A percentile compares a stretch with the other conserved stretches of the same genome.
These are phyloP conservation scores for Thryonomys swinderianus DNA, from an alignment of 2,113 vertebrate species.

Conservation along the genomic window DNA sequence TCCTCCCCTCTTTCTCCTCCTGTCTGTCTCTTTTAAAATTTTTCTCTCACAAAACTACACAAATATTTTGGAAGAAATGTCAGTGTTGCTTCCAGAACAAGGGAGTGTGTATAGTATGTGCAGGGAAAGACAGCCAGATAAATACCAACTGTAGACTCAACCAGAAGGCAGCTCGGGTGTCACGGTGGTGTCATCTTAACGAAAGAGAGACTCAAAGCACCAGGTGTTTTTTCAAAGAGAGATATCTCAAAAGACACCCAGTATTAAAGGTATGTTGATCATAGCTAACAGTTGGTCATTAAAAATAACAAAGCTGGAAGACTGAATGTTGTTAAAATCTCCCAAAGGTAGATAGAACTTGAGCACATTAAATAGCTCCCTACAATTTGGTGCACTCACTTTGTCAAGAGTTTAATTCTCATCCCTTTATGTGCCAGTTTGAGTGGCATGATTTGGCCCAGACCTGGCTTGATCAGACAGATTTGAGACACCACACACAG, in stretches of 20 bases:
- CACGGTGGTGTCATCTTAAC: no score
- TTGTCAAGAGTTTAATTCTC: slow-evolving; percentile 56
- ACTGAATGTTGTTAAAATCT: slow-evolving; percentile 21
- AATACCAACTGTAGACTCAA: not conserved
- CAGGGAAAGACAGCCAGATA: not conserved
- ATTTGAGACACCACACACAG: not conserved
- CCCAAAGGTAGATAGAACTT: not conserved
- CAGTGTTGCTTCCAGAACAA: not conserved
- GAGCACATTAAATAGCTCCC: slow-evolving; percentile 21
- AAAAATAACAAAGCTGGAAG: slow-evolving; percentile 40
- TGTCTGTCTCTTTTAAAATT: not conserved
- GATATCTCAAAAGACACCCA: not conserved
- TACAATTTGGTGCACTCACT: not conserved
- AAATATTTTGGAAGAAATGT: not conserved
- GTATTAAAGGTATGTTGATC: not conserved
- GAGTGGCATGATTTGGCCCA: slow-evolving; percentile 22
- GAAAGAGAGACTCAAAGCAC: not conserved
- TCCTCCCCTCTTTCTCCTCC: not conserved
- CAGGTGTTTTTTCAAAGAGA: not conserved
- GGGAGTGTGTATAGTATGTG: not conserved
- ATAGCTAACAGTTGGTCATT: not conserved
- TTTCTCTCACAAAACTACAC: not conserved
- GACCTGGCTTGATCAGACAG: not conserved
- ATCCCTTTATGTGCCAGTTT: slow-evolving; percentile 1
- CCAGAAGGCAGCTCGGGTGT: no score